Evolutionary conservation across 1,140 invertebrate species (phyloP).

Genomic region (Formica selysi): DNA sequence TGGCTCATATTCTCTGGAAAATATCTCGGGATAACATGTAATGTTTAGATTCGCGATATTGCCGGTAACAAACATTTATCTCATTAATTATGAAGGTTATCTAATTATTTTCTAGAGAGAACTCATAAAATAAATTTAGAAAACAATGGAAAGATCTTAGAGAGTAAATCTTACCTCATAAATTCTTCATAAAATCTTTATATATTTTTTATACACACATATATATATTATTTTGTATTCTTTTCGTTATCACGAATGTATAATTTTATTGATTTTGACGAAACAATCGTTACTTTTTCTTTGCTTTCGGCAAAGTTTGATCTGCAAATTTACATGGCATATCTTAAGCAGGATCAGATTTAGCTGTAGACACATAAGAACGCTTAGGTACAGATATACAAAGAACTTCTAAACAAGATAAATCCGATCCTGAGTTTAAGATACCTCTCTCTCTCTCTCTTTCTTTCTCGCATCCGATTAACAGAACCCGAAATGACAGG

Average conservation of each 20-base stretch:
- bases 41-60: not conserved
- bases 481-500: no score
- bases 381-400: no score
- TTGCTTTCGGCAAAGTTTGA: slow-evolving; percentile 10
- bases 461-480: no score
- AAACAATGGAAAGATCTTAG: not conserved
- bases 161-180: not conserved
- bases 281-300: not conserved
- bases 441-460: no score
- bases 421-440: no score
- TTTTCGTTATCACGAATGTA: not conserved
- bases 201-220: no score
- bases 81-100: not conserved
- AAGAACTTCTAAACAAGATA: no score
- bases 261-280: not conserved
- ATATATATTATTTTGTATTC: not conserved
- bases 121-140: not conserved
- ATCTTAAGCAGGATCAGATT: not conserved
- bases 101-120: not conserved
- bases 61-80: no score
- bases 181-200: not conserved
- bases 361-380: not conserved
- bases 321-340: not conserved
- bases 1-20: slow-evolving; percentile 8
- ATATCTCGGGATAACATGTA: not conserved